Evolutionary conservation across 2,797 vertebrate genomes (phyloP).

Genomic region (Scleropages formosus): DNA sequence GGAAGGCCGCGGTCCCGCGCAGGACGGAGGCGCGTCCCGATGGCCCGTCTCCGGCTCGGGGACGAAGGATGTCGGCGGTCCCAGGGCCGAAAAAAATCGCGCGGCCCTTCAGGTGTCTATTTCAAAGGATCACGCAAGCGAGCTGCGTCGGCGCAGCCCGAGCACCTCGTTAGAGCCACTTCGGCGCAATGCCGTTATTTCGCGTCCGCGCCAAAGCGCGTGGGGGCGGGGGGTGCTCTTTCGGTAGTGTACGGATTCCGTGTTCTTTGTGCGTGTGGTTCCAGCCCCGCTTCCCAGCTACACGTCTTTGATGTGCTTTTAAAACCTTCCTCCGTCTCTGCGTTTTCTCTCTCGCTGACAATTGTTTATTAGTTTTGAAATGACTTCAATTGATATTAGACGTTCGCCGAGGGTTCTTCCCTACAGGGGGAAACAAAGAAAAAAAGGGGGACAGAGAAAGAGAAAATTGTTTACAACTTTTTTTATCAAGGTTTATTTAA

Average conservation of each 20-base stretch:
- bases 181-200: background rate
- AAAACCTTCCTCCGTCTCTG: conserved; percentile 71
- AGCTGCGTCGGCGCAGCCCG: background rate
- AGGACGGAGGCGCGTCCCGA: too few relatives aligned
- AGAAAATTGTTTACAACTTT: conserved; percentile 77
- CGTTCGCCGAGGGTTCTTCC: conserved; percentile 58
- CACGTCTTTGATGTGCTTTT: conserved; percentile 84
- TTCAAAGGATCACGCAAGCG: background rate
- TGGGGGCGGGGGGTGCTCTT: background rate
- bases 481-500: conserved; percentile 78
- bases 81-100: background rate
- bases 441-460: conserved; percentile 38
- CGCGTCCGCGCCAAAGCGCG: background rate
- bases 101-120: background rate
- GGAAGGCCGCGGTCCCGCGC: background rate
- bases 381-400: conserved; percentile 80
- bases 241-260: background rate
- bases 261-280: conserved; percentile 39
- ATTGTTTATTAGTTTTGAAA: conserved; percentile 94
- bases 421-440: conserved; percentile 19
- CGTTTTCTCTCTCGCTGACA: conserved; percentile 84
- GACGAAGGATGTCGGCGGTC: background rate
- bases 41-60: too few relatives aligned
- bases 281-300: conserved; percentile 45
- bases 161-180: background rate